phyloP scores from a whole-genome alignment of 1,140 invertebrate genomes.

The Drosophila malerkotliana region DNA sequence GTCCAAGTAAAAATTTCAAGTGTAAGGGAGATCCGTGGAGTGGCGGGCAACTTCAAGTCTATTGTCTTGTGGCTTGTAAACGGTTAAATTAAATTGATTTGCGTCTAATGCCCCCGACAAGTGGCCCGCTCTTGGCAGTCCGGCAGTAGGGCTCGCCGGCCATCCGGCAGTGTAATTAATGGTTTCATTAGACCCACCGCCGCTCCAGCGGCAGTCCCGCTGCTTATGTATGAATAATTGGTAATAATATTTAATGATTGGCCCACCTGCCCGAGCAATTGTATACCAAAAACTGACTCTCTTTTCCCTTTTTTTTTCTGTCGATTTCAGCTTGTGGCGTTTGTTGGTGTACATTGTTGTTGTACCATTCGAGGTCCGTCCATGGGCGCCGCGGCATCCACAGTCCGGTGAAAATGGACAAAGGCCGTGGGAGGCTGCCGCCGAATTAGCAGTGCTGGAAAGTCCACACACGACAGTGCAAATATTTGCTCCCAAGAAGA shows the following conservation, averaged over 20 bases:
- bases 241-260: conserved; percentile 83
- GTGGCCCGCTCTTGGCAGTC: conserved; percentile 58
- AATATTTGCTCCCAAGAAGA: conserved; percentile 60
- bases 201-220: conserved; percentile 63
- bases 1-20: neutral
- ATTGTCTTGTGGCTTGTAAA: conserved; percentile 77
- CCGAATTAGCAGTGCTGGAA: conserved; percentile 67
- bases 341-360: neutral
- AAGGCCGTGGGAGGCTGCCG: conserved; percentile 73
- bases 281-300: conserved; percentile 22
- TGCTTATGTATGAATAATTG: conserved; percentile 83
- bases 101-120: conserved; percentile 80
- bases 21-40: conserved; percentile 46
- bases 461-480: conserved; percentile 47
- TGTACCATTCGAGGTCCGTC: conserved; percentile 57
- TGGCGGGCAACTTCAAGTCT: conserved; percentile 28
- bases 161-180: conserved; percentile 67
- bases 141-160: conserved; percentile 3
- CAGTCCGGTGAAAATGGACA: conserved; percentile 76
- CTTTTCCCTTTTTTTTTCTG: conserved; percentile 5
- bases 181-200: conserved; percentile 78
- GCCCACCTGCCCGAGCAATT: conserved; percentile 75
- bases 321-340: conserved; percentile 8
- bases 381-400: conserved; percentile 58
- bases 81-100: conserved; percentile 83